These are phyloP conservation scores for Actinemys pallida DNA, from an alignment of 2,113 vertebrate species.

Conservation along the genomic window DNA sequence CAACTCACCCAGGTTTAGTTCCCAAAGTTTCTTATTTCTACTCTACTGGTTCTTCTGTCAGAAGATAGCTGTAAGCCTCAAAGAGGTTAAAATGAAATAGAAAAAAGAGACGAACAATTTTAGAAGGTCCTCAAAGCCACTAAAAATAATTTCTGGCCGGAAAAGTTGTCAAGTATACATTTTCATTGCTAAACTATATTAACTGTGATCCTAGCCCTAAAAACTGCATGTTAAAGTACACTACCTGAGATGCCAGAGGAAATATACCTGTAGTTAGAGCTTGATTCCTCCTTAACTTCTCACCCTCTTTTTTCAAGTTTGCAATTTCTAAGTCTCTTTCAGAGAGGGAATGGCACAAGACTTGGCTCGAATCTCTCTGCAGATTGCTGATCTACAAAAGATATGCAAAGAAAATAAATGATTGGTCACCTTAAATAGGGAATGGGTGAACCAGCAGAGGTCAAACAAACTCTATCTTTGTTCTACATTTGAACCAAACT, in stretches of 20 bases:
- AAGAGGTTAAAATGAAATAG: neutral
- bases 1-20: fast-evolving
- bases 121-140: neutral
- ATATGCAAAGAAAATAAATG: neutral
- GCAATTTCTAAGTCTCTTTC: conserved; percentile 81
- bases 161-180: fast-evolving
- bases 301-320: conserved; percentile 70
- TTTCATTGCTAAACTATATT: neutral
- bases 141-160: fast-evolving
- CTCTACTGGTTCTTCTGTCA: fast-evolving
- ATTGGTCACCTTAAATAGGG: neutral
- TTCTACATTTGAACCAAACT: neutral
- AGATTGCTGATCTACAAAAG: conserved; percentile 65
- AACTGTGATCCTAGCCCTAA: neutral
- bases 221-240: fast-evolving
- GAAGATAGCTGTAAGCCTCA: fast-evolving
- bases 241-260: neutral
- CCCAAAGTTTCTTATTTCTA: neutral
- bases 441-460: fast-evolving
- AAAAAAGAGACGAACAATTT: neutral
- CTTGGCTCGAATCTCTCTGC: conserved; percentile 77
- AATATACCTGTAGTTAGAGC: conserved; percentile 72
- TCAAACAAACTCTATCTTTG: neutral
- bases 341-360: conserved; percentile 70
- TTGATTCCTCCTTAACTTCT: conserved; percentile 75